phyloP scores from a whole-genome alignment of 2,888 invertebrate genomes.

The Parasteatoda lunata region DNA sequence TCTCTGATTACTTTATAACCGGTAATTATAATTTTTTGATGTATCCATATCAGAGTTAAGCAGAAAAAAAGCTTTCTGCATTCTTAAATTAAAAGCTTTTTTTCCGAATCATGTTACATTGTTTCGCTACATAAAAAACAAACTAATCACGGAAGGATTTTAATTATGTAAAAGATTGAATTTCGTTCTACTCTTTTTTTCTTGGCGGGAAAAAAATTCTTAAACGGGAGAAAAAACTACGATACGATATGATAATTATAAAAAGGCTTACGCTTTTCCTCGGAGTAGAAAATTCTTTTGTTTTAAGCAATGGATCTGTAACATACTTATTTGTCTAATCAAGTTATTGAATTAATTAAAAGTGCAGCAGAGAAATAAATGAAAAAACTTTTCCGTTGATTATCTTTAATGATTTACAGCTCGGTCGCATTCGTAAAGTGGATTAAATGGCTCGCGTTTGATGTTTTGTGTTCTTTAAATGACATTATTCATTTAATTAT shows the following conservation, averaged over 20 bases:
- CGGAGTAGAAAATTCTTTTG: conserved; percentile 22
- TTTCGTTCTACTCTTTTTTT: conserved; percentile 4
- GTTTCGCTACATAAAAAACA: conserved; percentile 34
- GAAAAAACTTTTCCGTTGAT: conserved; percentile 36
- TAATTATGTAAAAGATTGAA: conserved; percentile 64
- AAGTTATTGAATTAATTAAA: conserved; percentile 62
- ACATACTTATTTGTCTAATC: conserved; percentile 51
- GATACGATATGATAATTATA: conserved; percentile 48
- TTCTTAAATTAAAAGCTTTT: background rate
- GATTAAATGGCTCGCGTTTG: conserved; percentile 50
- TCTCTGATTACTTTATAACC: background rate
- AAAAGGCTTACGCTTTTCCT: conserved; percentile 32
- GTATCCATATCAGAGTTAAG: background rate
- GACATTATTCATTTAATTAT: conserved; percentile 45
- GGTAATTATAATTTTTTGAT: background rate
- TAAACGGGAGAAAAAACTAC: background rate
- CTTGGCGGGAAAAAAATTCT: too few relatives aligned
- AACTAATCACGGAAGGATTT: conserved; percentile 60
- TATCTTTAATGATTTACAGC: conserved; percentile 52
- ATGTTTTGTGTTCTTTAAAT: conserved; percentile 38
- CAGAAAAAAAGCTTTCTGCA: conserved; percentile 12
- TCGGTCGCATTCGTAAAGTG: conserved; percentile 29
- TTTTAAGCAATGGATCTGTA: conserved; percentile 35
- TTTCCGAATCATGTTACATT: background rate
- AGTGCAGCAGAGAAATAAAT: conserved; percentile 10